These are phyloP conservation scores for Bubalus kerabau DNA, from an alignment of 2,113 vertebrate species.

Conservation along the genomic window DNA sequence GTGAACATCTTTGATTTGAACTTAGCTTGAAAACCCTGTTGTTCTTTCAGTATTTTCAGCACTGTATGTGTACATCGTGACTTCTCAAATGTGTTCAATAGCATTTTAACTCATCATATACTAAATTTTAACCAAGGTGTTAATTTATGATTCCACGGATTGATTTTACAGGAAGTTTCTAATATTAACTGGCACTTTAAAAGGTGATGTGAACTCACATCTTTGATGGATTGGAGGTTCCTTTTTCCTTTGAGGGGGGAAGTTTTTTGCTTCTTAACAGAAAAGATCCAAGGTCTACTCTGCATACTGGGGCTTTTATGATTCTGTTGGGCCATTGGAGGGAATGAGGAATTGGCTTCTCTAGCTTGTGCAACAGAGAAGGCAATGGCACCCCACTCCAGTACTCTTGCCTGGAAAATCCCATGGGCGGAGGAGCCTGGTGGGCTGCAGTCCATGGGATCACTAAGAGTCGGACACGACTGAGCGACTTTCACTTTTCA, in stretches of 20 bases:
- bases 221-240: not conserved
- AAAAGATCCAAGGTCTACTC: not conserved
- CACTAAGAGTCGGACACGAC: rapidly evolving
- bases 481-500: too few species aligned
- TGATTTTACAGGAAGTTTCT: not conserved
- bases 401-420: too few species aligned
- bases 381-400: too few species aligned
- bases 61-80: not conserved
- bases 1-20: not conserved
- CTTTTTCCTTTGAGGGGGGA: not conserved
- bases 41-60: not conserved
- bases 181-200: not conserved
- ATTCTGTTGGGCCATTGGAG: not conserved
- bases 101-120: not conserved
- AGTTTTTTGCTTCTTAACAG: not conserved
- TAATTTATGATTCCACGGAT: not conserved
- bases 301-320: not conserved
- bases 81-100: not conserved
- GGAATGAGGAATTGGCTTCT: not conserved
- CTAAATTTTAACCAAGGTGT: not conserved
- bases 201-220: not conserved
- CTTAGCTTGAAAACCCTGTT: not conserved
- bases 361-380: not conserved
- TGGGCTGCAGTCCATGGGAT: too few species aligned
- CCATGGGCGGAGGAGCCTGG: too few species aligned